Evolutionary conservation across 2,888 invertebrate species (phyloP), one percentile per base, ranked within the genome.

Genomic region (Ommatoiulus sabulosus): DNA sequence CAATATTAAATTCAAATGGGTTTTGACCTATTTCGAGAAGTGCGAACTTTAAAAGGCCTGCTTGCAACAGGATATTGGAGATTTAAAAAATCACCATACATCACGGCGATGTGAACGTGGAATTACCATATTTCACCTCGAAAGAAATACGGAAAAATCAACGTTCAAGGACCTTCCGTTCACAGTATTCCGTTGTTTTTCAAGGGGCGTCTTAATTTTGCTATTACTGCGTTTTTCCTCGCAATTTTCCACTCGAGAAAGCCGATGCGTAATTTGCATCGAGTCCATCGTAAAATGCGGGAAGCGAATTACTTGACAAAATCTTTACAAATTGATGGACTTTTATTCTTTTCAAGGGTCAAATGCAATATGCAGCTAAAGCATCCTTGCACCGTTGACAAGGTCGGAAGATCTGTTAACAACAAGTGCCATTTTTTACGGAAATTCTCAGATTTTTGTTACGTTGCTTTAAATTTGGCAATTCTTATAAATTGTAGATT

Each of bases 1-100:
- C 72, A 72, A 72, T 20, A 72, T 72, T 72, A 72, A 72, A 24
- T 72, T 24, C 24, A 24, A 72, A 72, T 72, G 72, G 72, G 72
- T n/a, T 72, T 24, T 72, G 72, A 72, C 72, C 72, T 72, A 72
- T 24, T 72, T 72, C n/a, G 24, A 20, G 5, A 72, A 24, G 24
- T 72, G 20, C 72, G 7, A 72, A 72, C 24, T 20, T 10, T 52
- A 52, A 72, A n/a, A 72, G 72, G 20, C 24, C n/a, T 24, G 72
- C n/a, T n/a, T 24, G 72, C 4, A 72, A 72, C 72, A 72, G 72
- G 72, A 72, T 72, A 72, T 72, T 72, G 7, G 7, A 6, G 7
- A 72, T 24, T 72, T 6, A 24, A 20, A 52, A 72, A 72, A 63
- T 72, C 7, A 6, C n/a, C n/a, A 46, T n/a, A 17, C 63, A 63